Conservation (phyloP, 2,797 vertebrate species). For the Scleropages formosus region DNA sequence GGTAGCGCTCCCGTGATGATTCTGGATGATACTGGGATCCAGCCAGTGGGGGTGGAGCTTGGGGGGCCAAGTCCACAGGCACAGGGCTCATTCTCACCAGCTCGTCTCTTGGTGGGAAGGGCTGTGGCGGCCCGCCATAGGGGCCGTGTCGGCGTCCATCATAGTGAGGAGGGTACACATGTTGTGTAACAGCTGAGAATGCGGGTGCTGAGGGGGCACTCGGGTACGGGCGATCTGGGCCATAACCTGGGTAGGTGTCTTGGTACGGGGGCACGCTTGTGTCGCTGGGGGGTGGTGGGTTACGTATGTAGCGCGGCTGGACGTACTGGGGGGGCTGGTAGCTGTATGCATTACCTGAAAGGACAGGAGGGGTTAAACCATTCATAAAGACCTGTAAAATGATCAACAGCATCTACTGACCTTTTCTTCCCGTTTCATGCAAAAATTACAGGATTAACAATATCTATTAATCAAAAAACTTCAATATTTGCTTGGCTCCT, state of each 20-base stretch:
- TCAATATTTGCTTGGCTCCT: neutral
- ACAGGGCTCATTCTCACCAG: slow-evolving; percentile 85
- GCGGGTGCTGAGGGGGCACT: slow-evolving; percentile 72
- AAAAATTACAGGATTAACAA: neutral
- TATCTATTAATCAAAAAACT: neutral
- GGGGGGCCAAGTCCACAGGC: slow-evolving; percentile 80
- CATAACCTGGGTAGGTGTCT: slow-evolving; percentile 80
- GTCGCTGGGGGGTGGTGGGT: slow-evolving; percentile 77
- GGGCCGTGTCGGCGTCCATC: slow-evolving; percentile 74
- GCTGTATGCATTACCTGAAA: slow-evolving; percentile 84
- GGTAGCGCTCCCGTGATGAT: slow-evolving; percentile 81
- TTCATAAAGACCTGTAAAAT: too few species aligned
- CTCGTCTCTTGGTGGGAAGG: slow-evolving; percentile 81
- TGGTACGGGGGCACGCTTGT: slow-evolving; percentile 78
- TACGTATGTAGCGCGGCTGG: slow-evolving; percentile 81
- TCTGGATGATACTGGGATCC: slow-evolving; percentile 84
- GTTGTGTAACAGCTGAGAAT: slow-evolving; percentile 69
- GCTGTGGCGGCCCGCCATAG: slow-evolving; percentile 75
- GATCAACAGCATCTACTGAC: too few species aligned
- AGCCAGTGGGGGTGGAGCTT: slow-evolving; percentile 58
- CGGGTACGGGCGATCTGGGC: slow-evolving; percentile 81
- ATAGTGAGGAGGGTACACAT: slow-evolving; percentile 79
- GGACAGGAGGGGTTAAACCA: slow-evolving; percentile 19
- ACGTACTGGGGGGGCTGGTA: slow-evolving; percentile 80
- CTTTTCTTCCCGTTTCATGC: too few species aligned